Evolutionary conservation across 2,113 vertebrate species (phyloP).

Genomic region (Pterocles burchelli): DNA sequence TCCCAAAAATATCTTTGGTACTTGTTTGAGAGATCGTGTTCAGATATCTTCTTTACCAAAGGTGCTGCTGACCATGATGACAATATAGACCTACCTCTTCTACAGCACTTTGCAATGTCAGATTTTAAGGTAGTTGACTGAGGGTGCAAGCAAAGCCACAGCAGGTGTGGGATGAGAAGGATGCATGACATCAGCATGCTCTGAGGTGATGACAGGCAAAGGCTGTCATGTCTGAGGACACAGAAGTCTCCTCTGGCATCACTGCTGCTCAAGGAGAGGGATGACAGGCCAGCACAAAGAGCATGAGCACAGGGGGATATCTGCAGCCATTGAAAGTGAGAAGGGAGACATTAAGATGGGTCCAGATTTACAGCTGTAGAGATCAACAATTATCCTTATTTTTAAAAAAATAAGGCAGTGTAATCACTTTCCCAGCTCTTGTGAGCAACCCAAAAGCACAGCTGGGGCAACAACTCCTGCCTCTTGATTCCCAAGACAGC

Average conservation of each 20-base stretch:
- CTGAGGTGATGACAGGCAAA: background rate
- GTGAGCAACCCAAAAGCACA: background rate
- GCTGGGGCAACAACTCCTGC: background rate
- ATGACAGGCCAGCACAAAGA: background rate
- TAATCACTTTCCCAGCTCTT: background rate
- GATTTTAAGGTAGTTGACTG: background rate
- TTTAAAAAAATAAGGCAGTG: background rate
- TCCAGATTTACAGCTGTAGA: background rate
- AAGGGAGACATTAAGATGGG: background rate
- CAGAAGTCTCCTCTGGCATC: background rate
- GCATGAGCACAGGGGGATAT: background rate
- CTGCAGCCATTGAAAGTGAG: background rate
- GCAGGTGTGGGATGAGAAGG: background rate
- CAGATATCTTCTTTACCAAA: background rate
- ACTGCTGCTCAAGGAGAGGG: background rate
- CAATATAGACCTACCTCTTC: background rate
- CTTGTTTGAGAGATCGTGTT: background rate
- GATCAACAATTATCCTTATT: background rate
- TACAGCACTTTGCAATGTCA: background rate
- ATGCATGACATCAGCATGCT: background rate
- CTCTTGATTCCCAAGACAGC: background rate
- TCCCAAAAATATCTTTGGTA: background rate
- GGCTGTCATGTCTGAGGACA: background rate
- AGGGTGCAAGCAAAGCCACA: background rate
- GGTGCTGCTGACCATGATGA: background rate